phyloP scores from a whole-genome alignment of 2,797 vertebrate species.

The Botia kubotai region DNA sequence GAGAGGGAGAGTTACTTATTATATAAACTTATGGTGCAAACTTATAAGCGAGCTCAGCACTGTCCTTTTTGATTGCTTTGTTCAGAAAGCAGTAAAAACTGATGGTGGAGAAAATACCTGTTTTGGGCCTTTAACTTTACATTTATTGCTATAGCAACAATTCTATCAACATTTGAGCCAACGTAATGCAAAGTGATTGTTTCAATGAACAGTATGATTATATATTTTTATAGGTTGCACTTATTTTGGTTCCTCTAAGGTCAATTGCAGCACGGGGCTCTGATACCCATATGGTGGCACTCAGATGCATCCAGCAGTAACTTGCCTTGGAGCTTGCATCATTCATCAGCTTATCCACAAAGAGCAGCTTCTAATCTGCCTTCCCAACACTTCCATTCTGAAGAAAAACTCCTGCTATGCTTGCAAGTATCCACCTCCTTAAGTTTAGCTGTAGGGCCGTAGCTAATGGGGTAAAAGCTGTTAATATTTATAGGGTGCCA shows the following conservation, averaged over 20 bases:
- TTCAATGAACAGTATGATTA: constrained; percentile 2
- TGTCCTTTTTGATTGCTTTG: not conserved
- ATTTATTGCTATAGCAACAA: not conserved
- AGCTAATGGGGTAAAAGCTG: not conserved
- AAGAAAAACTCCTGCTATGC: constrained; percentile 41
- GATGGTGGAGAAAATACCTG: not conserved
- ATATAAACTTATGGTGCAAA: not conserved
- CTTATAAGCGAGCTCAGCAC: not conserved
- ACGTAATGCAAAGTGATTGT: not conserved
- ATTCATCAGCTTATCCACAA: constrained; percentile 46
- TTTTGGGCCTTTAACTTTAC: constrained; percentile 3
- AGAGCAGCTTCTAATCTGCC: constrained; percentile 38
- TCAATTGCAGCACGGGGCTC: not conserved
- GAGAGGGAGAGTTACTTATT: not conserved
- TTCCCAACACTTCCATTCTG: constrained; percentile 17
- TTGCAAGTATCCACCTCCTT: constrained; percentile 9
- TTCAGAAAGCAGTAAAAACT: not conserved
- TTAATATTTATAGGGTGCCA: not conserved
- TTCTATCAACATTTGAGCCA: not conserved
- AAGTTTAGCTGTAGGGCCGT: constrained; percentile 38
- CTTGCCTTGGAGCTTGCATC: constrained; percentile 37
- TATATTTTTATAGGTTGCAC: not conserved
- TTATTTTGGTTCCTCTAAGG: not conserved
- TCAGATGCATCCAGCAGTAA: constrained; percentile 38
- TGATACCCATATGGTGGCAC: not conserved